Evolutionary conservation across 2,888 invertebrate species (phyloP), one percentile per base, ranked within the genome.

Genomic region (Ichneumon xanthorius): DNA sequence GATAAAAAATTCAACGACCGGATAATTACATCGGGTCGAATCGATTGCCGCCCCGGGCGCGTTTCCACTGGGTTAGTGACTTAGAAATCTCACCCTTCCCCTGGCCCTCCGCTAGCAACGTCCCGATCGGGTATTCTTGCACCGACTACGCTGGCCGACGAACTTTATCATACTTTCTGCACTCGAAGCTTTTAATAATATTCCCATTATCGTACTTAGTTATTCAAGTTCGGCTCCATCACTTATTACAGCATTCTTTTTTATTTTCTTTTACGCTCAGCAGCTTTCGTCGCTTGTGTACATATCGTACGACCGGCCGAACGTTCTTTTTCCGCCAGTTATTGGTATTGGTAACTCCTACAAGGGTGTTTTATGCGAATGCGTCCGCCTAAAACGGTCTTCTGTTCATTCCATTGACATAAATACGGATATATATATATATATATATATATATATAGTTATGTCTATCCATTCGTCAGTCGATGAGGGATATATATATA

Each of bases 1-100:
- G 95, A 95, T 95, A 95, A 95, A 95, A 95, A 95, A 95, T 95
- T 95, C 95, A 95, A 94, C 95, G 95, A 94, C 88, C 94, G 95
- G 95, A 95, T 95, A 95, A 95, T 95, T 95, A 95, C 94, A 94
- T 94, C 94, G 93, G 93, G 80, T 58, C 83, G 79, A 94, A 94
- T 95, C 94, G 94, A 95, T 95, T 94, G 94, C 88, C 82, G 92
- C 94, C 92, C 88, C 88, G 80, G 92, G 92, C 90, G 87, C 88
- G 80, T 88, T 89, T 90, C 88, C 89, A 88, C 86, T 87, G 90
- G 88, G 90, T 91, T 89, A 91, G 89, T 90, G 91, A 91, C 91
- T 91, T 91, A 91, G 84, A 83, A 83, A 75, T 67, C 77, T 61
- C 68, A 14, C 71, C 75, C 77, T 71, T 30, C 37, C 3, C 37